These are phyloP conservation scores for Anorthoa munda DNA, from an alignment of 2,888 invertebrate genomes.

Conservation along the genomic window DNA sequence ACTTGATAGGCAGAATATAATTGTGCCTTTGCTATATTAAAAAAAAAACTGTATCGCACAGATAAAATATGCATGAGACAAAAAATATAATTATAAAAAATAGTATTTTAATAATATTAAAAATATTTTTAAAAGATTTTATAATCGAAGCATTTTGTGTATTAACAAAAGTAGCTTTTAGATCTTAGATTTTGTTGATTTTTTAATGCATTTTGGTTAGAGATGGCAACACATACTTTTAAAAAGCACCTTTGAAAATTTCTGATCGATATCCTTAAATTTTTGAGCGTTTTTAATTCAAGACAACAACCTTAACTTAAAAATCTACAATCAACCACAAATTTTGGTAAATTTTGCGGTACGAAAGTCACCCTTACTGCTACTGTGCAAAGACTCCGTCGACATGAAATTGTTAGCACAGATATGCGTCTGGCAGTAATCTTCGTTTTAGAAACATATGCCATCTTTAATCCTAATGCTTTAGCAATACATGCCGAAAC, in stretches of 20 bases:
- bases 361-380: not conserved
- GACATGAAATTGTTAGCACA: not conserved
- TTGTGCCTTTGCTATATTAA: constrained; percentile 31
- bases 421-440: not conserved
- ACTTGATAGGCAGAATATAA: constrained; percentile 14
- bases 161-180: constrained; percentile 62
- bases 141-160: constrained; percentile 63
- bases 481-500: constrained; percentile 36
- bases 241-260: not conserved
- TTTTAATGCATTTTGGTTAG: constrained; percentile 41
- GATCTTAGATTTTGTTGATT: constrained; percentile 55
- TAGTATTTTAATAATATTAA: constrained; percentile 56
- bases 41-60: constrained; percentile 44
- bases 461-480: constrained; percentile 27
- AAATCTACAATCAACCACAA: not conserved
- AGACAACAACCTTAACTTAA: too few species aligned
- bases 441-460: not conserved
- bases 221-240: constrained; percentile 40
- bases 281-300: not conserved
- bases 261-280: not conserved
- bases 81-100: constrained; percentile 47
- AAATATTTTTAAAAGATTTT: constrained; percentile 52
- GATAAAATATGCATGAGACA: constrained; percentile 57
- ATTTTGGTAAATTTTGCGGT: not conserved
- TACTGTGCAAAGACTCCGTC: not conserved